Evolutionary conservation across 2,888 invertebrate genomes (phyloP), one percentile per base, ranked within the genome.

Genomic region (Eupelmus urozonus): DNA sequence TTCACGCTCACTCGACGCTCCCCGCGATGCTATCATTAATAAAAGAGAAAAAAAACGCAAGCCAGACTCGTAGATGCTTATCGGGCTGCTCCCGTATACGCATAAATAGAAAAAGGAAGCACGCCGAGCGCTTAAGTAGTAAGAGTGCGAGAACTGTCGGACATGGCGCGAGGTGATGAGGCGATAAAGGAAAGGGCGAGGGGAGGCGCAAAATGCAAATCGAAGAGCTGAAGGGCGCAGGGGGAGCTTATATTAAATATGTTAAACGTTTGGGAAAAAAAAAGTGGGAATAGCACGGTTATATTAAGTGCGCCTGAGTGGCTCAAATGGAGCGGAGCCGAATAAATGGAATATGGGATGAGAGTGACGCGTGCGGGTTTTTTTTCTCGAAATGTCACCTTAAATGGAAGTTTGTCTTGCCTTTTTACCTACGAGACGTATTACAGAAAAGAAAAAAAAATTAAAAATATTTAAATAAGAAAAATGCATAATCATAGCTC

Each of bases 151-250:
- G 16, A 18, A 70, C 49, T 42, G 59, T 59, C 59, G 7, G 51
- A 20, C 71, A 13, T n/a, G n/a, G 1, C 1, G 27, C 16, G 16
- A 27, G 11, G 18, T 29, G 70, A 45, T 20, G n/a, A 27, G 42
- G 27, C 42, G 42, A 42, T 49, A 57, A 67, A 66, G 34, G n/a
- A 57, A 40, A 66, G 23, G 7, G 49, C n/a, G 49, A 34, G 9
- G 3, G 34, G 42, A 40, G 49, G 27, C 16, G 34, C 29, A 25
- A 11, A 59, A 57, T 69, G 69, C 42, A 69, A 69, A 69, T 66
- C 0, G 34, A 66, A 29, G 25, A 57, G 27, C 5, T 34, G 34
- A 49, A 18, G 49, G n/a, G 18, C 3, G 34, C 34, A 34, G 9
- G 3, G 9, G 34, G 34, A 34, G 9, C 3, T 34, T 34, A 34